These are phyloP conservation scores for Antidorcas marsupialis DNA, from an alignment of 2,113 vertebrate species.

Conservation along the genomic window DNA sequence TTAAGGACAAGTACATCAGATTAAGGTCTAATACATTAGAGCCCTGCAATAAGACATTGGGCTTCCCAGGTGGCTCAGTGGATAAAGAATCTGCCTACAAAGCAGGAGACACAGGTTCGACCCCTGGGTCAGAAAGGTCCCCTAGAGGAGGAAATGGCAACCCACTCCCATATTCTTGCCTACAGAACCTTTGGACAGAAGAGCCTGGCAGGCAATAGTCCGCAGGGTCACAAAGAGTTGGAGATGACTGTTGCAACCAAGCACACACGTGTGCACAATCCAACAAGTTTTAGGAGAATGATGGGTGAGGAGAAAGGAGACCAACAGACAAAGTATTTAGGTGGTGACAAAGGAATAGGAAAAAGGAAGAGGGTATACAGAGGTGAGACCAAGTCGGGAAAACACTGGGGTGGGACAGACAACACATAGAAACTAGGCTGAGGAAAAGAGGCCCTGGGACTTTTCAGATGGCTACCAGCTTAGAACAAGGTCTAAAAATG, in stretches of 20 bases:
- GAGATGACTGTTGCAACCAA: neutral
- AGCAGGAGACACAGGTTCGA: neutral
- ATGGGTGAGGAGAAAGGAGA: neutral
- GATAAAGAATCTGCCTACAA: neutral
- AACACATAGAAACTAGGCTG: neutral
- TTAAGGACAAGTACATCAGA: neutral
- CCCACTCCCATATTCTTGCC: neutral
- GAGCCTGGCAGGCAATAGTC: neutral
- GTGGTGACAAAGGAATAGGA: neutral
- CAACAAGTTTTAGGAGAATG: neutral
- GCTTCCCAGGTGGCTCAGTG: neutral
- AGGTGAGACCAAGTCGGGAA: neutral
- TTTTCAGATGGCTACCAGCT: neutral
- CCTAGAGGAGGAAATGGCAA: neutral
- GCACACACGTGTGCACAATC: neutral
- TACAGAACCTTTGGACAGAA: neutral
- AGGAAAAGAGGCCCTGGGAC: neutral
- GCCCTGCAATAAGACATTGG: neutral
- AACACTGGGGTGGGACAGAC: neutral
- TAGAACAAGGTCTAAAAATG: neutral
- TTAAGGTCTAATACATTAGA: neutral
- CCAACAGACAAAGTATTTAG: neutral
- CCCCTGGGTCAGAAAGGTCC: neutral
- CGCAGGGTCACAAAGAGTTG: neutral
- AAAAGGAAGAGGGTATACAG: neutral